These are phyloP conservation scores for Trichoplusia ni DNA, from an alignment of 1,140 invertebrate genomes.

Conservation along the genomic window DNA sequence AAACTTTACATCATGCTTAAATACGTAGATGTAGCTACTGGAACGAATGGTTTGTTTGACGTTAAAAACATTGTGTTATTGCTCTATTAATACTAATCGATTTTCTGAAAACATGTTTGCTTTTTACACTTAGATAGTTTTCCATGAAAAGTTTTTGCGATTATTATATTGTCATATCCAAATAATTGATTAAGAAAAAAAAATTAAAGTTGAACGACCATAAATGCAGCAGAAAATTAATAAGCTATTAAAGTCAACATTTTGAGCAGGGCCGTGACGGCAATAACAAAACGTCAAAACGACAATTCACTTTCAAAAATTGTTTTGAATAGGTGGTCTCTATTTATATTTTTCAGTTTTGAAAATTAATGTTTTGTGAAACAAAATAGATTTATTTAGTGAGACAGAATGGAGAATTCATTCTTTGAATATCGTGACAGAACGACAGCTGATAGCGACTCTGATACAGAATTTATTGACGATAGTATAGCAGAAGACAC, in stretches of 20 bases:
- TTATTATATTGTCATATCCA: too few relatives aligned
- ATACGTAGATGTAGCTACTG: too few relatives aligned
- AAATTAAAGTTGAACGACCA: too few relatives aligned
- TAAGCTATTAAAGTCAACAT: not conserved
- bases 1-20: too few relatives aligned
- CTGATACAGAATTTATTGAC: conserved; percentile 65
- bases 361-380: not conserved
- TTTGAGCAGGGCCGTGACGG: not conserved
- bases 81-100: too few relatives aligned
- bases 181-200: too few relatives aligned
- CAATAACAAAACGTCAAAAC: conserved; percentile 46
- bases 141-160: too few relatives aligned
- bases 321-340: conserved; percentile 25
- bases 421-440: conserved; percentile 70
- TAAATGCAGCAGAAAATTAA: not conserved
- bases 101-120: too few relatives aligned
- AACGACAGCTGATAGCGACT: conserved; percentile 50
- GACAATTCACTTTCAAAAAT: conserved; percentile 44
- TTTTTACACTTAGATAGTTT: too few relatives aligned
- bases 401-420: conserved; percentile 61
- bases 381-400: not conserved
- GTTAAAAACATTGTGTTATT: too few relatives aligned
- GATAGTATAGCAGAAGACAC: conserved; percentile 61
- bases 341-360: conserved; percentile 5
- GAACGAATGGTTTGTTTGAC: too few relatives aligned